Evolutionary conservation across 2,113 vertebrate genomes (phyloP).

Genomic region (Ochotona princeps): DNA sequence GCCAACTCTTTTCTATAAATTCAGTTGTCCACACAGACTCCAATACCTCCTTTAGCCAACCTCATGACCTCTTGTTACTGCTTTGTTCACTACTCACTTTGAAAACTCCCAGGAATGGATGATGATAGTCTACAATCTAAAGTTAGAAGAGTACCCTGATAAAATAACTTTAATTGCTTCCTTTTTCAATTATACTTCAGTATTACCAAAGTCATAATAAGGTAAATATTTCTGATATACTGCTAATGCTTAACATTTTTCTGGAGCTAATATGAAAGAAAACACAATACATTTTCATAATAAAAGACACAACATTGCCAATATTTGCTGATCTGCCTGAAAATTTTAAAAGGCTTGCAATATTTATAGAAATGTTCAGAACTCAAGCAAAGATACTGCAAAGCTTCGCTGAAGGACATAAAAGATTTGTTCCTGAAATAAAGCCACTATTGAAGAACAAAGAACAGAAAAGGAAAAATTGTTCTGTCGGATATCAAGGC

Average conservation of each 20-base stretch:
- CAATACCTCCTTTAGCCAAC: not conserved
- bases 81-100: not conserved
- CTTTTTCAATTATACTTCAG: not conserved
- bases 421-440: not conserved
- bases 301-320: not conserved
- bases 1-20: not conserved
- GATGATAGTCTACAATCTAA: not conserved
- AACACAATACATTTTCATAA: conserved; percentile 9
- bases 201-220: conserved; percentile 1
- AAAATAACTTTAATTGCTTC: conserved; percentile 20
- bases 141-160: not conserved
- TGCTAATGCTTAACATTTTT: conserved; percentile 3
- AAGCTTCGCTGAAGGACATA: not conserved
- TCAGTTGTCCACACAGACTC: not conserved
- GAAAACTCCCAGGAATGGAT: not conserved
- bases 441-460: not conserved
- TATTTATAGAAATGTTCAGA: not conserved
- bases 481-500: not conserved
- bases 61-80: not conserved
- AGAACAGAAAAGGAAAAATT: not conserved
- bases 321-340: not conserved
- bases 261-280: not conserved
- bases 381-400: not conserved
- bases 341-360: not conserved
- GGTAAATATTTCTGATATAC: not conserved